A percentile compares a stretch with the other conserved stretches of the same genome.
phyloP scores from a whole-genome alignment of 1,140 invertebrate genomes.

The Batillaria attramentaria region DNA sequence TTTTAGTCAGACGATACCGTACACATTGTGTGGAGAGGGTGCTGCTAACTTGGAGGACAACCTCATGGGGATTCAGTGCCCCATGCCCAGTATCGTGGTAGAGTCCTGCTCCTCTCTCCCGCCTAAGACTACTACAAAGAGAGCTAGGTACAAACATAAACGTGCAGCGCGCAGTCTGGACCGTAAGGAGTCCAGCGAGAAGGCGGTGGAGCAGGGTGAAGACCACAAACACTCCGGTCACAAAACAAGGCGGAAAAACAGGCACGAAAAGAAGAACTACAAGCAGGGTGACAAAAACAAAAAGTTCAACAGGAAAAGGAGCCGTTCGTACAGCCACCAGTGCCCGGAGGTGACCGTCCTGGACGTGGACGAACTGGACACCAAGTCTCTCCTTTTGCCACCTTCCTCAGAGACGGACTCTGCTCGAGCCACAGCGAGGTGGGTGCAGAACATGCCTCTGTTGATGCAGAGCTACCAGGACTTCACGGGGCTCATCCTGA shows the following conservation, averaged over 20 bases:
- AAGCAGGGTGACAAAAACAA: not conserved
- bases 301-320: not conserved
- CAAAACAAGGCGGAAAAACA: not conserved
- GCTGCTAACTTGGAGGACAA: too few species aligned
- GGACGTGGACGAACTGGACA: conserved; percentile 27
- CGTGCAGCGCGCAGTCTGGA: not conserved
- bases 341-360: conserved; percentile 24
- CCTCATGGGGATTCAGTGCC: too few species aligned
- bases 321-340: not conserved
- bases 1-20: too few species aligned
- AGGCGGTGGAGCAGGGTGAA: not conserved
- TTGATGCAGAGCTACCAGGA: conserved; percentile 41
- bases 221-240: not conserved
- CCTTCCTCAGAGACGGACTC: conserved; percentile 7
- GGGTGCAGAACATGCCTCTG: conserved; percentile 50
- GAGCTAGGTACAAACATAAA: not conserved
- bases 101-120: conserved; percentile 23
- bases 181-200: not conserved
- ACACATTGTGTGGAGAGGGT: too few species aligned
- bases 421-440: conserved; percentile 16
- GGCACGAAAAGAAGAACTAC: too few species aligned
- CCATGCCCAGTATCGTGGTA: conserved; percentile 31
- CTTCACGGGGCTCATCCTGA: conserved; percentile 33
- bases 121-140: not conserved
- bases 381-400: not conserved